phyloP scores from a whole-genome alignment of 2,113 vertebrate genomes.

The Alouatta palliata region DNA sequence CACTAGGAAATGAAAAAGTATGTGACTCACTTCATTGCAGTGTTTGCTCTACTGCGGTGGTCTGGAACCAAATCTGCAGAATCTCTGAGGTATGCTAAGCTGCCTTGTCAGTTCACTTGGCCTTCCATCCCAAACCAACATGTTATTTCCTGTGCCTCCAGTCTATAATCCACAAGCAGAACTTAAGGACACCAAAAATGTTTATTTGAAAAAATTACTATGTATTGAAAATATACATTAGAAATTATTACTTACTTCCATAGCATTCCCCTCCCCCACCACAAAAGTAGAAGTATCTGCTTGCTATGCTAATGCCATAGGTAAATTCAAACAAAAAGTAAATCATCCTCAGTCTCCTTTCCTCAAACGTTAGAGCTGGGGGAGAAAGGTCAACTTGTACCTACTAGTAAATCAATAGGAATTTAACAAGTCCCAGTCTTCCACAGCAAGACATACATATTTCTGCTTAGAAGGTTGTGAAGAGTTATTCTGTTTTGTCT shows the following conservation, averaged over 20 bases:
- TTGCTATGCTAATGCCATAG: constrained; percentile 74
- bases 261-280: constrained; percentile 65
- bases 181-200: constrained; percentile 80
- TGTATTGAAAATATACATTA: constrained; percentile 87
- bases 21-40: neutral
- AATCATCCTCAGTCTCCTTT: constrained; percentile 55
- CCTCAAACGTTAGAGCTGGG: neutral
- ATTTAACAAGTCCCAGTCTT: constrained; percentile 93
- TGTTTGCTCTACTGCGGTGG: neutral
- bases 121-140: neutral
- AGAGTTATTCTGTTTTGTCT: constrained; percentile 58
- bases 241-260: constrained; percentile 75
- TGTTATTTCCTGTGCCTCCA: neutral
- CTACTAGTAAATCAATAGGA: constrained; percentile 89
- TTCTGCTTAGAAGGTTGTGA: constrained; percentile 85
- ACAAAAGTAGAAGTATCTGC: constrained; percentile 75
- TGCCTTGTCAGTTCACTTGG: neutral
- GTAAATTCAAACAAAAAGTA: constrained; percentile 68
- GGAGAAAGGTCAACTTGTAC: constrained; percentile 39
- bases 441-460: constrained; percentile 83
- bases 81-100: neutral
- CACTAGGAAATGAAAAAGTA: neutral
- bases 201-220: constrained; percentile 86
- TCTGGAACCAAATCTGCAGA: neutral
- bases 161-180: constrained; percentile 40